These are phyloP conservation scores for Drosophila ananassae DNA, from an alignment of 1,140 invertebrate genomes.

Conservation along the genomic window DNA sequence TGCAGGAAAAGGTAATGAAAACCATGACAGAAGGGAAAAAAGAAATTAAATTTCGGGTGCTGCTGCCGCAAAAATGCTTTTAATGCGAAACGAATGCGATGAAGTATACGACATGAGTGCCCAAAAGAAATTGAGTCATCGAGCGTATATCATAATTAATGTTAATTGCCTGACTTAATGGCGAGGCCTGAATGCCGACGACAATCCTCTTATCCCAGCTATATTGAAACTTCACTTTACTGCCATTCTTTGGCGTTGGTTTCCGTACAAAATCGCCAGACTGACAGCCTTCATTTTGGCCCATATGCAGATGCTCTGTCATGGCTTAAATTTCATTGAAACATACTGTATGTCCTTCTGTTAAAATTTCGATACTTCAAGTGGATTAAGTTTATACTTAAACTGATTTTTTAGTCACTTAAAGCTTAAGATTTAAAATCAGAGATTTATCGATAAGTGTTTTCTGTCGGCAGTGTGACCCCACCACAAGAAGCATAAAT, in stretches of 20 bases:
- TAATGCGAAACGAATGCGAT: slow-evolving; percentile 46
- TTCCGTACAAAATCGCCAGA: slow-evolving; percentile 27
- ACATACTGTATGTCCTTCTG: not conserved
- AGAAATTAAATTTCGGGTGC: slow-evolving; percentile 44
- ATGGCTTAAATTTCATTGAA: not conserved
- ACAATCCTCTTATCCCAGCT: slow-evolving; percentile 14
- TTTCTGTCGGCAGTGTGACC: too few species aligned
- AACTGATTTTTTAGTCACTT: too few species aligned
- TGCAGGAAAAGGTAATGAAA: slow-evolving; percentile 38
- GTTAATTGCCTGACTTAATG: slow-evolving; percentile 77
- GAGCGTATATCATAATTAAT: slow-evolving; percentile 67
- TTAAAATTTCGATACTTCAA: too few species aligned
- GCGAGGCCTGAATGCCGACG: slow-evolving; percentile 8
- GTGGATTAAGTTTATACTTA: too few species aligned
- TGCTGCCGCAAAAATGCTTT: slow-evolving; percentile 51
- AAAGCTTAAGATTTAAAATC: not conserved
- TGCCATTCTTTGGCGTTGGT: slow-evolving; percentile 18
- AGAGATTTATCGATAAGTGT: not conserved
- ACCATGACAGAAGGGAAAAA: slow-evolving; percentile 33
- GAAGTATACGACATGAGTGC: slow-evolving; percentile 51
- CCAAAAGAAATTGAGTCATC: slow-evolving; percentile 26
- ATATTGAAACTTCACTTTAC: slow-evolving; percentile 13
- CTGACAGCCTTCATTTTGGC: slow-evolving; percentile 10
- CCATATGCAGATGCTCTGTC: slow-evolving; percentile 8
- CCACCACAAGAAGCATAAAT: slow-evolving; percentile 9